Base-by-base conservation (phyloP, 2,113 vertebrate species). In the Sterna hirundo region DNA sequence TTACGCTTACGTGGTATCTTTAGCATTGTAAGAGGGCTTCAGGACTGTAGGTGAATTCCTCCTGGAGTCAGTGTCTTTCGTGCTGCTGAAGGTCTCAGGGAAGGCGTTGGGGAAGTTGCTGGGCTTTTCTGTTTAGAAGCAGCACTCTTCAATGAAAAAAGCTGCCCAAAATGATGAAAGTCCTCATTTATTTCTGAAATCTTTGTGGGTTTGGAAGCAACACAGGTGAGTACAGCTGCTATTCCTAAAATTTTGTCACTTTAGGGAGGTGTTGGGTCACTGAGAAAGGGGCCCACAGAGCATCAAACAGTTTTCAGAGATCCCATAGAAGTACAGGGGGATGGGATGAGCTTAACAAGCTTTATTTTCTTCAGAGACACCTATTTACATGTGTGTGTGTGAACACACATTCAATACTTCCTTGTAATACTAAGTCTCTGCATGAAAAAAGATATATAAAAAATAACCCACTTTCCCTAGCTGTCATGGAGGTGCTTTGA, bases 111-210 rank as follows among this genome's bases (percentile, higher is more conserved):
- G 60, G 71, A 83, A 60, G 17, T 38, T 46, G 17, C 65, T 82
- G 58, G n/a, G 38, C 5, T 83, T 78, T 77, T 78, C 30, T 57
- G 26, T 49, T 82, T 44, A 65, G 51, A 57, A 66, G 44, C 88
- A 79, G 15, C 11, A 40, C 13, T 47, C 22, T 90, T 77, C 1
- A 6, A 85, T 44, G 61, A 44, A 88, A 82, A 87, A 55, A 38
- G 22, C 69, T 94, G 46, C 40, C 69, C 75, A 19, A 52, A 90
- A 88, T 85, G 5, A 71, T 83, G 66, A 25, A 80, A 71, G 18
- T 58, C 42, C 32, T 93, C n/a, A 36, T 68, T 88, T 80, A 79
- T 93, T 88, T 88, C 62, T 94, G 90, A 83, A 83, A 61, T 77
- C 38, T 29, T 62, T 69, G 29, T 88, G 87, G 30, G 36, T 84